Conservation (phyloP, 2,113 vertebrate genomes). For the Tenrec ecaudatus region DNA sequence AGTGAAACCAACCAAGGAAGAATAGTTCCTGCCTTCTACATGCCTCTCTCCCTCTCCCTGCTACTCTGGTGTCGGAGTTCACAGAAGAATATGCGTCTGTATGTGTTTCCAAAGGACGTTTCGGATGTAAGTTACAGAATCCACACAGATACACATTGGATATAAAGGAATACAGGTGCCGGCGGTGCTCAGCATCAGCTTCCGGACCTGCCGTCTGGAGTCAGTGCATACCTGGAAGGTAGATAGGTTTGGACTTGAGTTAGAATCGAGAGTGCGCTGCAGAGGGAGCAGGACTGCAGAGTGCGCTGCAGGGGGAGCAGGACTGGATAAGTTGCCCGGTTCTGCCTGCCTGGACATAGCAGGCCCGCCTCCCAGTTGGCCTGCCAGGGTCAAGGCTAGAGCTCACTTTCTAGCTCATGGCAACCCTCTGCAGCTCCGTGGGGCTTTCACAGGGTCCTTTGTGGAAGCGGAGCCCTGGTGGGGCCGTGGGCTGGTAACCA, state of each 20-base stretch:
- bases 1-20: conserved; percentile 53
- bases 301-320: background rate
- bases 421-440: background rate
- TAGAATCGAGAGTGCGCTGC: background rate
- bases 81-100: conserved; percentile 61
- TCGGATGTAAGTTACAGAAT: conserved; percentile 77
- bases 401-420: background rate
- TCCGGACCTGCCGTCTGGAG: conserved; percentile 81
- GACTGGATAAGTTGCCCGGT: background rate
- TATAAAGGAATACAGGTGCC: conserved; percentile 49
- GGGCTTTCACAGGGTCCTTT: background rate
- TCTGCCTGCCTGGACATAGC: background rate
- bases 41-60: conserved; percentile 12
- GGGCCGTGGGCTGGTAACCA: too few relatives aligned
- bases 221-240: conserved; percentile 88
- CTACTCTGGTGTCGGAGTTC: conserved; percentile 45
- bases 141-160: conserved; percentile 80
- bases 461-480: too few relatives aligned
- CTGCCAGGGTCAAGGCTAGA: background rate
- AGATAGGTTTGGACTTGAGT: conserved; percentile 59
- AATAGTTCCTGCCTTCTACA: conserved; percentile 21
- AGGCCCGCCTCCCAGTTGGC: background rate
- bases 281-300: background rate
- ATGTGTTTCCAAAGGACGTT: conserved; percentile 46
- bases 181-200: conserved; percentile 74